Base-by-base conservation (phyloP, 1,140 invertebrate species). In the Pseudomyrmex concolor region DNA sequence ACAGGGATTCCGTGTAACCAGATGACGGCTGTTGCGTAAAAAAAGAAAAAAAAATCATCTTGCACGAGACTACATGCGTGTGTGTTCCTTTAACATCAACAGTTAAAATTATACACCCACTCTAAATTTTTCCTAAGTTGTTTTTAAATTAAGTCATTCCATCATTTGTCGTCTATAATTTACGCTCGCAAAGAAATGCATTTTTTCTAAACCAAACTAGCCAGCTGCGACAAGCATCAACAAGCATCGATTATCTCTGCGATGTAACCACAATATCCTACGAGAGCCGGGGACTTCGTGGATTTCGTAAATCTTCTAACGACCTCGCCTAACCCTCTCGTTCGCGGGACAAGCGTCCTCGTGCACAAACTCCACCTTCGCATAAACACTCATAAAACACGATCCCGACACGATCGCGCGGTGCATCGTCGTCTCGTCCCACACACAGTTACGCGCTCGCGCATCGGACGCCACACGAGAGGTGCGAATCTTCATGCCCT, bases 401-500 rank as follows among this genome's bases (percentile, higher is more conserved):
- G 51, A 13, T 60, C 8, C 55, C 57, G 25, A 34, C 57, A 19
- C 25, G 34, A 34, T 34, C 34, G 34, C 50, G 19, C 57, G 3
- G 57, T 17, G n/a, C n/a, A n/a, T n/a, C 57, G 57, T 17, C 57
- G 57, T 45, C 22, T 68, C 76, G 17, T 78, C 74, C 64, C 74
- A 70, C 76, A 64, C 60, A 70, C 51, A 43, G 72, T 55, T 76
- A 66, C 62, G 80, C 72, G 80, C 62, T 22, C 45, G 50, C 8
- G 48, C 62, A 45, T 76, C 81, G 71, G 45, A 80, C 51, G 66
- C 76, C 73, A 71, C 43, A 57, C 60, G 67, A 74, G 70, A 84
- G 72, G 82, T 77, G 84, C 84, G 84, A 86, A 84, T 57, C 50
- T 66, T 78, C 59, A 67, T 86, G 71, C 66, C 60, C 60, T 55